Base-by-base conservation (phyloP, 37 sponge, comb jelly and placozoan genomes). In the Crambe crambe region DNA sequence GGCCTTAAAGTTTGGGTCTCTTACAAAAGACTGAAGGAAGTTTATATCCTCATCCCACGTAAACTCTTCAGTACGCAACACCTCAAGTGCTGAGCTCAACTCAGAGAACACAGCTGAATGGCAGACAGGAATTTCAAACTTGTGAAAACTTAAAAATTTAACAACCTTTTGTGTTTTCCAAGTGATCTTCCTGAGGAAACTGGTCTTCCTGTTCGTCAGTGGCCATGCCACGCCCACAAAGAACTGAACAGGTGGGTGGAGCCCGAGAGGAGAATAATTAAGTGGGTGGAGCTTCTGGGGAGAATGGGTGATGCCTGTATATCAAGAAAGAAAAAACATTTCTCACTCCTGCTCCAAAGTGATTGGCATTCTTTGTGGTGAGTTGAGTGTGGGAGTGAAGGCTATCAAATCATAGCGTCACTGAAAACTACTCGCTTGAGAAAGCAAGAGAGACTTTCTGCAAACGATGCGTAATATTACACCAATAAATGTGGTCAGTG, bases 1-100 rank as follows among this genome's bases (percentile, higher is more conserved):
- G 0, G 56, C 70, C 39, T 44, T 51, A 35, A 84, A 68, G 43
- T 54, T 68, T 25, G 77, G 81, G 43, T 80, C 73, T 0, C 35
- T 43, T 21, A 81, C 21, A 35, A 75, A 58, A 0, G 51, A 2
- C 42, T 81, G 64, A n/a, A 85, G 56, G 37, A 85, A 85, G 54
- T 79, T 72, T 37, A 90, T 68, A 60, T 90, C 89, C 36, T 78
- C 70, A 41, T 74, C 75, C 68, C 75, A 68, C 0, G 76, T 74
- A 43, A 80, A 81, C 26, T 44, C 56, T 63, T 85, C 78, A 44
- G 9, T 39, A 23, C 73, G 42, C 58, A 90, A 65, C 1, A 17
- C 6, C 63, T 71, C 80, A 36, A 90, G 72, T 18, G 73, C 77
- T 12, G 37, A 32, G 23, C 68, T 26, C 36, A 90, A 74, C 34